Evolutionary conservation across 2,888 invertebrate species (phyloP).

Genomic region (Pyrrhosoma nymphula): DNA sequence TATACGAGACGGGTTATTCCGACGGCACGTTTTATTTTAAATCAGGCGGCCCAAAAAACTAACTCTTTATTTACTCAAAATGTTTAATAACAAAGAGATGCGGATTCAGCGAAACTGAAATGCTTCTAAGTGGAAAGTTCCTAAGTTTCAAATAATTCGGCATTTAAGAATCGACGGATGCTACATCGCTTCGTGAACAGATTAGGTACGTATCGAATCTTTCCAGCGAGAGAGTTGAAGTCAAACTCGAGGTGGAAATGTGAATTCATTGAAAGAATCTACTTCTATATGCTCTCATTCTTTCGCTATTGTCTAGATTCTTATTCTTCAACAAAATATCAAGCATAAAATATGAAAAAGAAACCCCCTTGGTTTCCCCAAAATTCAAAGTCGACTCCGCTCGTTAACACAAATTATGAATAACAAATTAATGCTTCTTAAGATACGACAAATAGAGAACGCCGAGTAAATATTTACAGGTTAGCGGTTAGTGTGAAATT

Average conservation of each 20-base stretch:
- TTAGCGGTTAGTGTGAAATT: too few relatives aligned
- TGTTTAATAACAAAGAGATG: not conserved
- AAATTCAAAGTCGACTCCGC: too few relatives aligned
- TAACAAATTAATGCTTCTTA: too few relatives aligned
- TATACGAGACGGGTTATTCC: conserved; percentile 54
- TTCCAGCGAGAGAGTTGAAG: not conserved
- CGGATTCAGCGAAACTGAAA: not conserved
- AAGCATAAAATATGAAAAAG: too few relatives aligned
- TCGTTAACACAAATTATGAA: too few relatives aligned
- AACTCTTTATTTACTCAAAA: not conserved
- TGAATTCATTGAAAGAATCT: not conserved
- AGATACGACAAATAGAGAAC: too few relatives aligned
- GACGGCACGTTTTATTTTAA: conserved; percentile 3
- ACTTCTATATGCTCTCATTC: not conserved
- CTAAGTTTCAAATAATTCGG: too few relatives aligned
- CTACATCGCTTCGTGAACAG: not conserved
- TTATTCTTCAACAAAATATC: too few relatives aligned
- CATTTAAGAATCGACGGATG: not conserved
- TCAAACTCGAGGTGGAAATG: not conserved
- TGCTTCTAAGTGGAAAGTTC: too few relatives aligned
- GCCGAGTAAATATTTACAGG: too few relatives aligned
- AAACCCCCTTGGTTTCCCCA: too few relatives aligned
- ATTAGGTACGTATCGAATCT: not conserved
- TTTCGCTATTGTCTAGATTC: too few relatives aligned
- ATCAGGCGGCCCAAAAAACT: not conserved